Conservation (phyloP, 2,797 vertebrate species). For the Arrhamphus sclerolepis region DNA sequence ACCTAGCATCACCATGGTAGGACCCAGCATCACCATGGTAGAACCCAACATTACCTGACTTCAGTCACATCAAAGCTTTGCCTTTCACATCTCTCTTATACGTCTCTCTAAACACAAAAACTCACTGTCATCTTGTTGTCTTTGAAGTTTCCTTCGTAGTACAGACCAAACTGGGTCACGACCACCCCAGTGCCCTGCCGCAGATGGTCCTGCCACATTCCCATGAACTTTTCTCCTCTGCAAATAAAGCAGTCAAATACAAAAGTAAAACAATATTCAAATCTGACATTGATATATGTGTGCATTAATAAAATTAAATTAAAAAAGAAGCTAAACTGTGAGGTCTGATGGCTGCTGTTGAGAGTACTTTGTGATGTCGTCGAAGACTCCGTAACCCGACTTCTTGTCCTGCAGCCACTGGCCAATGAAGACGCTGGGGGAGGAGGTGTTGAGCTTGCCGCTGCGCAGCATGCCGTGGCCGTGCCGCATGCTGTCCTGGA, state of each 20-base stretch:
- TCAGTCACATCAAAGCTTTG: no score
- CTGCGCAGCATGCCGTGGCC: conserved; percentile 94
- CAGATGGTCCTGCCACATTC: conserved; percentile 94
- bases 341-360: background rate
- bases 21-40: no score
- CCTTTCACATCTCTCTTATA: no score
- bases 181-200: conserved; percentile 93
- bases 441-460: conserved; percentile 92
- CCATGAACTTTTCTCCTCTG: conserved; percentile 99
- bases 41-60: no score
- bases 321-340: no score
- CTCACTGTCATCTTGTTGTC: conserved; percentile 94
- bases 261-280: no score
- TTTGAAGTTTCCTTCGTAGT: conserved; percentile 95
- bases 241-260: background rate
- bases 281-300: no score
- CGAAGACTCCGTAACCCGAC: conserved; percentile 94
- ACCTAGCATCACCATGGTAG: no score
- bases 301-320: no score
- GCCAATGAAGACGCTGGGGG: conserved; percentile 97
- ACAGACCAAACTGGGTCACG: conserved; percentile 97
- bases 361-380: conserved; percentile 94
- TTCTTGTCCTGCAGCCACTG: conserved; percentile 96
- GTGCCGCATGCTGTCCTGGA: conserved; percentile 93
- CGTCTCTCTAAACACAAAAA: background rate